Percentiles rank a stretch among this genome's conserved stretches.
phyloP scores from a whole-genome alignment of 2,888 invertebrate genomes.

The Campoplex capitator region DNA sequence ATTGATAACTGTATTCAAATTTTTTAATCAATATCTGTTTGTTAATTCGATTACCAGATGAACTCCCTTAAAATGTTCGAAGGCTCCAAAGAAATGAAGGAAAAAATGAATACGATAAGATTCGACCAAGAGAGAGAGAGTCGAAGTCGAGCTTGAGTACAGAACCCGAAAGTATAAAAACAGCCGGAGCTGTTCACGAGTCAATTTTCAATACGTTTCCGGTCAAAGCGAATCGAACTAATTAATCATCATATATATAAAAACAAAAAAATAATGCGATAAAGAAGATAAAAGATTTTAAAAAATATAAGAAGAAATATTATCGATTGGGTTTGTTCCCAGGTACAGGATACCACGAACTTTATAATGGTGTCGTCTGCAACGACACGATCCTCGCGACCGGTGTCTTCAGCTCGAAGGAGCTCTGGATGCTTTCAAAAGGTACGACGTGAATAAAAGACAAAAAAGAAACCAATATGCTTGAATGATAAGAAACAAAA shows the following conservation, averaged over 20 bases:
- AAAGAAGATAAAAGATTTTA: neutral
- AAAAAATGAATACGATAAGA: no score
- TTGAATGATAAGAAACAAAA: neutral
- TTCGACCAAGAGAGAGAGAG: no score
- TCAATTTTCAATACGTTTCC: neutral
- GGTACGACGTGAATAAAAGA: constrained; percentile 86
- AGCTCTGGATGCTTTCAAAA: constrained; percentile 99
- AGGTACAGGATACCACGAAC: constrained; percentile 90
- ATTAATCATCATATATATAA: neutral
- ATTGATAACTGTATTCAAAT: no score
- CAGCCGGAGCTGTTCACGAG: neutral
- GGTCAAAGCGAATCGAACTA: constrained; percentile 2
- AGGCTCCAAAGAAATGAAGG: no score
- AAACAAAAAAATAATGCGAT: constrained; percentile 22
- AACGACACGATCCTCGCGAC: constrained; percentile 99
- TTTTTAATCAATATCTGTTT: no score
- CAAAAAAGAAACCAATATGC: neutral
- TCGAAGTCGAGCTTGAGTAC: neutral
- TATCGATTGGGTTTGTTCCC: constrained; percentile 83
- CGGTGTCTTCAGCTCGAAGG: constrained; percentile 99
- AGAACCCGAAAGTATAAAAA: neutral
- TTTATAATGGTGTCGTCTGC: constrained; percentile 99
- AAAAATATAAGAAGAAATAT: constrained; percentile 52
- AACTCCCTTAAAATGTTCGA: no score
- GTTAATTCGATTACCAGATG: no score